A percentile compares a stretch with the other conserved stretches of the same genome.
These are phyloP conservation scores for Caenorhabditis sp. DNA, from an alignment of 2,888 invertebrate genomes.

Conservation along the genomic window DNA sequence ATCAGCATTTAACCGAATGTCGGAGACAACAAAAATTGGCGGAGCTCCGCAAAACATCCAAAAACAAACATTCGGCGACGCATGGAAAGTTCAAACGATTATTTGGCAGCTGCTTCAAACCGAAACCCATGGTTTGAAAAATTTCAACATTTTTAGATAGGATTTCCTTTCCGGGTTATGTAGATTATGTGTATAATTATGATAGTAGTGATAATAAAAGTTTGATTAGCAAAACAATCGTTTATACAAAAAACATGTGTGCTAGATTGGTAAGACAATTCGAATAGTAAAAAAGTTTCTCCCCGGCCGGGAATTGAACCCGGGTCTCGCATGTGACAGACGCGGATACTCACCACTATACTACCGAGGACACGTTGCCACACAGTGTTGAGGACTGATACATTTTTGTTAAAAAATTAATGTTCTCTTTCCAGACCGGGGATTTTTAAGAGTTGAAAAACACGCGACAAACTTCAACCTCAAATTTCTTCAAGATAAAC, in stretches of 20 bases:
- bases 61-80: conserved; percentile 12
- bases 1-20: conserved; percentile 63
- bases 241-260: no score
- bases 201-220: no score
- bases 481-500: no score
- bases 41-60: conserved; percentile 49
- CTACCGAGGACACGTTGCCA: conserved; percentile 29
- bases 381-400: neutral
- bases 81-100: conserved; percentile 24
- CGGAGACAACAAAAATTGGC: conserved; percentile 59
- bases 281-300: conserved; percentile 18
- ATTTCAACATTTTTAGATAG: no score
- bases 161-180: no score
- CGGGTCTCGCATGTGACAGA: conserved; percentile 58
- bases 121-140: neutral
- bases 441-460: no score
- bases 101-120: conserved; percentile 20
- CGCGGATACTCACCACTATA: conserved; percentile 58
- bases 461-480: no score
- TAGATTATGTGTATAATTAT: no score
- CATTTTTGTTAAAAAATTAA: no score
- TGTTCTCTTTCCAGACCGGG: no score
- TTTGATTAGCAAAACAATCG: no score
- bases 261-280: neutral
- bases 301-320: conserved; percentile 58